phyloP scores from a whole-genome alignment of 2,888 invertebrate species.

The Taphrorychus bicolor region DNA sequence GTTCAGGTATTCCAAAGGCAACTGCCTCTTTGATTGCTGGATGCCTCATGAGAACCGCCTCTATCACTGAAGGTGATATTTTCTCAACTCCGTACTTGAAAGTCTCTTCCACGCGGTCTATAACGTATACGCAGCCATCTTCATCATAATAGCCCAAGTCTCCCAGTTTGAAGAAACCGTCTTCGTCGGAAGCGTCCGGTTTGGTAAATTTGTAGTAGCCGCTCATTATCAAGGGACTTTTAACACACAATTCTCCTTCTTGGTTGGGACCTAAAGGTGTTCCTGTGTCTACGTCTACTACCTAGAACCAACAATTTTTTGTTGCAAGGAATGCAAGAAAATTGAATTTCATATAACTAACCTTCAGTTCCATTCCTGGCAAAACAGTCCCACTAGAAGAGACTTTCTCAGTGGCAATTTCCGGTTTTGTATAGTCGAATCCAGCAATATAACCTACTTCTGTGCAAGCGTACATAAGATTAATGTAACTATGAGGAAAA shows the following conservation, averaged over 20 bases:
- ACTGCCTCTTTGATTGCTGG: constrained; percentile 48
- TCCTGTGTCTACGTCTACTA: constrained; percentile 47
- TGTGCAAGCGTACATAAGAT: constrained; percentile 57
- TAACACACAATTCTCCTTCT: constrained; percentile 63
- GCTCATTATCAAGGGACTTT: constrained; percentile 53
- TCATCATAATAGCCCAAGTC: constrained; percentile 63
- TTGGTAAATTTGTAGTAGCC: constrained; percentile 61
- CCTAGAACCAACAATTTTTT: constrained; percentile 29
- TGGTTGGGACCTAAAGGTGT: constrained; percentile 54
- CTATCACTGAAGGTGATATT: constrained; percentile 54
- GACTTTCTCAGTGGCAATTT: constrained; percentile 12
- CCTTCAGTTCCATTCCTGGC: constrained; percentile 22
- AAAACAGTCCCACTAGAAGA: constrained; percentile 31
- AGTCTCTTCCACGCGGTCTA: constrained; percentile 62
- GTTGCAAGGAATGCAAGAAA: no score
- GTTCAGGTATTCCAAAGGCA: constrained; percentile 48
- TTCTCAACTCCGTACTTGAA: constrained; percentile 62
- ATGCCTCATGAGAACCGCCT: constrained; percentile 47
- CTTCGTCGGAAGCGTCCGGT: constrained; percentile 56
- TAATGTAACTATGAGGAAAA: constrained; percentile 53
- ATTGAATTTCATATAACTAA: not conserved
- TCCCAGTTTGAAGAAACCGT: constrained; percentile 62
- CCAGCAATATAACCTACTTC: constrained; percentile 52
- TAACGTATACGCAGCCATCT: constrained; percentile 59
- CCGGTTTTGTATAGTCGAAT: constrained; percentile 22